Base-by-base conservation (phyloP, 2,888 invertebrate species). In the Leptura quadrifasciata region DNA sequence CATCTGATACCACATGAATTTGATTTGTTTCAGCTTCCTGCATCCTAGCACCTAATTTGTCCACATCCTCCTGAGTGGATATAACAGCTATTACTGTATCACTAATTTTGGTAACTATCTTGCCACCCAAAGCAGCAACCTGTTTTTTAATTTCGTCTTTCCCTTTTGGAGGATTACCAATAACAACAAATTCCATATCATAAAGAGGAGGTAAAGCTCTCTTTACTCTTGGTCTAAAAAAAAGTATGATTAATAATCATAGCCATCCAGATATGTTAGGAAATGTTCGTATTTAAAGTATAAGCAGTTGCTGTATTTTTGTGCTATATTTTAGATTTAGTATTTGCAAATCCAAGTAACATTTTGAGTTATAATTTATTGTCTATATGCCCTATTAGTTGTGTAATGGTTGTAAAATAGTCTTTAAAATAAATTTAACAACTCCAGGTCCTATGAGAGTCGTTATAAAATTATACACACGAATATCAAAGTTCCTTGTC, bases 1-100 rank as follows among this genome's bases (percentile, higher is more conserved):
- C 93, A 83, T 94, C 93, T 9, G 95, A 93, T 1, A 98, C 93
- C 2, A 98, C 94, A 88, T 96, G 96, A 82, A 98, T 92, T 78
- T 95, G 93, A 6, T 91, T 88, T 0, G 91, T 90, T 86, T 94
- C 90, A 0, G 94, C 95, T 74, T 93, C 92, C 21, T 89, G 85
- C 88, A 97, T 94, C 78, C 92, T 92, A 20, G 89, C 90, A 2
- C 90, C 89, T 91, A 93, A 93, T 84, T 93, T 94, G 21, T 94
- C 92, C 0, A 97, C 90, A 77, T 95, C 94, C 10, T 90, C 91
- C 85, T 90, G 86, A 1, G 92, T 93, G 1, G 96, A 94, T 77
- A 98, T 94, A 4, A 96, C 93, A 6, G 96, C 97, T 47, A 94
- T 94, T 0, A 93, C 89, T 20, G 92, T 91, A 35, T 92, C 91